Percentiles rank a stretch among this genome's conserved stretches.
Conservation (phyloP, 2,888 invertebrate species). For the Acanthoscelides obtectus region DNA sequence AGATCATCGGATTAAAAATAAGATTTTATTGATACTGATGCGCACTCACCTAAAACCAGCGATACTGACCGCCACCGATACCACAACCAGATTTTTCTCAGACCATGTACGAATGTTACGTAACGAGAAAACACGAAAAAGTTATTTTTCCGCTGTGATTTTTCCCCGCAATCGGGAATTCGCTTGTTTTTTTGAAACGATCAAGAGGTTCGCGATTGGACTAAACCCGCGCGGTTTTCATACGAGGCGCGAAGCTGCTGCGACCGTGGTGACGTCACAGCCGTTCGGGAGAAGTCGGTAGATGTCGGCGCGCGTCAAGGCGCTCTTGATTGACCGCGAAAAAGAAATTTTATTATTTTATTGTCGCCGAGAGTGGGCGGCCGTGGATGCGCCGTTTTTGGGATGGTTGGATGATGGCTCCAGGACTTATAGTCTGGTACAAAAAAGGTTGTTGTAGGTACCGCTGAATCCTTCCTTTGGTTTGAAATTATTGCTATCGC, state of each 20-base stretch:
- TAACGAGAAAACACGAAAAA: not conserved
- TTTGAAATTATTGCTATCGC: too few relatives aligned
- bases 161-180: not conserved
- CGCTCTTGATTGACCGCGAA: not conserved
- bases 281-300: not conserved
- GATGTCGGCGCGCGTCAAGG: not conserved
- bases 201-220: constrained; percentile 15
- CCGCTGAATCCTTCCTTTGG: too few relatives aligned
- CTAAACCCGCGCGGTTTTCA: constrained; percentile 21
- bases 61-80: not conserved
- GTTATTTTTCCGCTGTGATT: not conserved
- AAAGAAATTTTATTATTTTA: not conserved
- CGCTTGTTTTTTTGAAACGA: not conserved
- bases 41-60: not conserved
- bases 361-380: not conserved
- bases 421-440: not conserved
- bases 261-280: not conserved
- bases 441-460: too few relatives aligned
- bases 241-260: constrained; percentile 11
- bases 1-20: constrained; percentile 21
- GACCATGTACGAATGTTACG: not conserved
- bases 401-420: not conserved
- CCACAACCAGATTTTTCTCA: not conserved
- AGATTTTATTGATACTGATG: not conserved
- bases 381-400: not conserved